Percentiles rank a stretch among this genome's conserved stretches.
Conservation (phyloP, 1,140 invertebrate species). For the Bacillus rossius region DNA sequence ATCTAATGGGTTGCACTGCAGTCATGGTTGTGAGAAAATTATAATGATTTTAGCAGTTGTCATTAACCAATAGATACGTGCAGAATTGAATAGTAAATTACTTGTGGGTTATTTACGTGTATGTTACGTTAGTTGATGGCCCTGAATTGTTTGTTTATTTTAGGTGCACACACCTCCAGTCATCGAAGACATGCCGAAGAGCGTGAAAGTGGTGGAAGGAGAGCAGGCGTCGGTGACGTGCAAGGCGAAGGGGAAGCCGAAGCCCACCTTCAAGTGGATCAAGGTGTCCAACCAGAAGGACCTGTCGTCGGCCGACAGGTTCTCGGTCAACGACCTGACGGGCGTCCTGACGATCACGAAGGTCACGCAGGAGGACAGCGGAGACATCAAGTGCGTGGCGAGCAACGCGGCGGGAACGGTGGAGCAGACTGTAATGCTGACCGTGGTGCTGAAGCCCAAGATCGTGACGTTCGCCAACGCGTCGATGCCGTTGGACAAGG, state of each 20-base stretch:
- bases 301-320: conserved; percentile 61
- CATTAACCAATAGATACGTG: no score
- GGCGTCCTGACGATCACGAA: conserved; percentile 65
- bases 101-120: no score
- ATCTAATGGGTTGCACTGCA: no score
- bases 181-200: conserved; percentile 51
- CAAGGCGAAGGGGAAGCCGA: conserved; percentile 73
- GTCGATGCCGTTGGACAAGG: conserved; percentile 55
- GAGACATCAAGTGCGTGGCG: conserved; percentile 76
- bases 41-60: no score
- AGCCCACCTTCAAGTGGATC: conserved; percentile 75
- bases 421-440: conserved; percentile 54
- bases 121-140: no score
- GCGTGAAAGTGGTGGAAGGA: conserved; percentile 68
- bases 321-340: conserved; percentile 62
- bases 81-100: no score
- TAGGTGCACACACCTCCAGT: conserved; percentile 72
- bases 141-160: no score
- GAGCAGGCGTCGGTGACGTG: conserved; percentile 68
- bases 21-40: no score
- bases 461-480: conserved; percentile 72
- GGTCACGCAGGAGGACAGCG: conserved; percentile 70
- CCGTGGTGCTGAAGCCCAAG: conserved; percentile 66
- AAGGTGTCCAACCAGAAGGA: conserved; percentile 46
- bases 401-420: conserved; percentile 71